Evolutionary conservation across 2,888 invertebrate genomes (phyloP).

Genomic region (Tenthredo scrophulariae): DNA sequence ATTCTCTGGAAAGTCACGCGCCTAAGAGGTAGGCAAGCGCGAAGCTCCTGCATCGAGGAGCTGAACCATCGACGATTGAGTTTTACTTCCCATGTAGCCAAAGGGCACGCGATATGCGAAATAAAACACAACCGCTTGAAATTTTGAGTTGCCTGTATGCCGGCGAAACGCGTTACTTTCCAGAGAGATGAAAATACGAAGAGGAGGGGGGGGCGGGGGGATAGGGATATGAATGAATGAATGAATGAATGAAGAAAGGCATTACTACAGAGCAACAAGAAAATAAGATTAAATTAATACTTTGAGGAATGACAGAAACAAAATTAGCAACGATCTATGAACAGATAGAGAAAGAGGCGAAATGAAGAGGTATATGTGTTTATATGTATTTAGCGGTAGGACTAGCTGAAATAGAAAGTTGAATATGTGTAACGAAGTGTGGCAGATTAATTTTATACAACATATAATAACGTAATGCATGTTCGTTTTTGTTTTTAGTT

Average conservation of each 20-base stretch:
- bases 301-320: conserved; percentile 18
- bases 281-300: conserved; percentile 17
- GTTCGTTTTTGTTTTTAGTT: background rate
- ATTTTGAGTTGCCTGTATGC: no score
- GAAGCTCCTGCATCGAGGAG: no score
- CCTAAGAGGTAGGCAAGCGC: no score
- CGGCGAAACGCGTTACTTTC: no score
- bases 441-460: background rate
- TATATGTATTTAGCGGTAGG: background rate
- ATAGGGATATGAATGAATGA: background rate
- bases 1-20: no score
- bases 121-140: no score
- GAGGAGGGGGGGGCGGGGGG: background rate
- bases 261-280: background rate
- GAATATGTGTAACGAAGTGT: background rate
- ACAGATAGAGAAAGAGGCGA: background rate
- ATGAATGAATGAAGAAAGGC: background rate
- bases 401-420: background rate
- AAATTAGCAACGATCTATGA: conserved; percentile 12
- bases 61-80: no score
- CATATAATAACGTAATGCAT: background rate
- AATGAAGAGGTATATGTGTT: background rate
- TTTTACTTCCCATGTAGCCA: no score
- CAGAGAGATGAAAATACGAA: background rate
- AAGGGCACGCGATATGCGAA: no score